Base-by-base conservation (phyloP, 2,113 vertebrate genomes). In the Lophius piscatorius region DNA sequence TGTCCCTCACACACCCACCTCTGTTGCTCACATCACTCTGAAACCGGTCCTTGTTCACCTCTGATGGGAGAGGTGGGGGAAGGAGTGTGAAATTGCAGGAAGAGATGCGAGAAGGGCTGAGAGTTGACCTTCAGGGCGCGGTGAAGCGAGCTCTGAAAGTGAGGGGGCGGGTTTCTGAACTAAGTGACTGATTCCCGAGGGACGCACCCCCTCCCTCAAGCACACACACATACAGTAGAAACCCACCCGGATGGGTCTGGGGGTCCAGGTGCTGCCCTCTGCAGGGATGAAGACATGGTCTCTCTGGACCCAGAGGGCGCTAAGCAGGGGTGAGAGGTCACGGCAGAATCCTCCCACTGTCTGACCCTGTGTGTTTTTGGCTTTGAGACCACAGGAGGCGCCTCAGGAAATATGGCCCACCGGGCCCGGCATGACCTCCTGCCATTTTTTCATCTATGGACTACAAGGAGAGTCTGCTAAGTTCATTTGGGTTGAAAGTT, bases 181-280 rank as follows among this genome's bases (percentile, higher is more conserved):
- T 90, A 85, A 87, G 84, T 83, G 83, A 71, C 85, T 87, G 79
- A 87, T 85, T 79, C 84, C 76, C 78, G 44, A 54, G 68, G 67
- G 82, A 74, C 63, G 21, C 56, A 49, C 80, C 21, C 21, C 59
- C 59, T 60, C 70, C 69, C 49, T 36, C 31, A 22, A 55, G 28
- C 59, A 41, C 13, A 56, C 28, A 31, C 42, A 58, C 66, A 48
- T 45, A 67, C 47, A 56, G 52, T 39, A 73, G 41, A 60, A 22
- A 63, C 31, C 17, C 44, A 55, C 54, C 40, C 48, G 48, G 59
- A 63, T 75, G 62, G 41, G 72, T 75, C 66, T 66, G 66, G 54
- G 5, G 23, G 69, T 85, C 85, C 85, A 90, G 87, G 88, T 87
- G 85, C 85, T 63, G 65, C 65, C 57, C 63, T 73, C 78, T 51